phyloP scores from a whole-genome alignment of 2,888 invertebrate genomes.

The Drosophila mimetica region DNA sequence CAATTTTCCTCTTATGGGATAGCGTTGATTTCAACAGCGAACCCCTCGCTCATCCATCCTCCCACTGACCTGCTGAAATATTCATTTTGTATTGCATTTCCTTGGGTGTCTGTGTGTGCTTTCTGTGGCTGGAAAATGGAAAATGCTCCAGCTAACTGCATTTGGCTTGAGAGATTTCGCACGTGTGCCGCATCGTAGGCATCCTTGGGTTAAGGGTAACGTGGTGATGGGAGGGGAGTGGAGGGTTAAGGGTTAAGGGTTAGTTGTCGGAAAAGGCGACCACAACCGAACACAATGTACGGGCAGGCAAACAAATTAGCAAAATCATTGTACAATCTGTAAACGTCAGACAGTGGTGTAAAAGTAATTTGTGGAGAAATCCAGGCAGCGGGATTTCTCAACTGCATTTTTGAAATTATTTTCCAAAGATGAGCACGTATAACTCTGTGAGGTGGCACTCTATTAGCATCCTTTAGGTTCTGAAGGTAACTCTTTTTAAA shows the following conservation, averaged over 20 bases:
- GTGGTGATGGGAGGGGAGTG: not conserved
- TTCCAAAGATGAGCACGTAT: not conserved
- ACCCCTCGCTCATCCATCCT: not conserved
- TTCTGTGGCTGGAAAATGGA: conserved; percentile 26
- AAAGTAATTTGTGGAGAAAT: conserved; percentile 13
- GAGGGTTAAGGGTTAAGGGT: conserved; percentile 24
- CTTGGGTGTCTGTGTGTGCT: conserved; percentile 36
- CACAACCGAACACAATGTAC: conserved; percentile 20
- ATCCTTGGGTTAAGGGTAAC: conserved; percentile 7
- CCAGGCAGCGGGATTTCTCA: not conserved
- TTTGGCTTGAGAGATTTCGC: conserved; percentile 78
- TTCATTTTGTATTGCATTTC: conserved; percentile 77
- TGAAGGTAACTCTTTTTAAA: too few relatives aligned
- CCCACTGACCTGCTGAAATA: conserved; percentile 62
- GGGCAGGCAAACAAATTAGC: conserved; percentile 73
- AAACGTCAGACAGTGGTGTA: conserved; percentile 37
- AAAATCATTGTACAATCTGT: conserved; percentile 62
- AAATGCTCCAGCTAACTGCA: conserved; percentile 52
- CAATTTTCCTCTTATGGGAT: conserved; percentile 71
- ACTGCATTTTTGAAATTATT: not conserved
- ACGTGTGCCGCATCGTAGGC: conserved; percentile 69
- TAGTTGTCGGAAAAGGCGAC: conserved; percentile 19
- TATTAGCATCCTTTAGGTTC: not conserved
- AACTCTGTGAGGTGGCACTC: not conserved
- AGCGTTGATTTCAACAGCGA: conserved; percentile 69